A percentile compares a stretch with the other conserved stretches of the same genome.
phyloP scores from a whole-genome alignment of 2,797 vertebrate species.

The Aeoliscus strigatus region DNA sequence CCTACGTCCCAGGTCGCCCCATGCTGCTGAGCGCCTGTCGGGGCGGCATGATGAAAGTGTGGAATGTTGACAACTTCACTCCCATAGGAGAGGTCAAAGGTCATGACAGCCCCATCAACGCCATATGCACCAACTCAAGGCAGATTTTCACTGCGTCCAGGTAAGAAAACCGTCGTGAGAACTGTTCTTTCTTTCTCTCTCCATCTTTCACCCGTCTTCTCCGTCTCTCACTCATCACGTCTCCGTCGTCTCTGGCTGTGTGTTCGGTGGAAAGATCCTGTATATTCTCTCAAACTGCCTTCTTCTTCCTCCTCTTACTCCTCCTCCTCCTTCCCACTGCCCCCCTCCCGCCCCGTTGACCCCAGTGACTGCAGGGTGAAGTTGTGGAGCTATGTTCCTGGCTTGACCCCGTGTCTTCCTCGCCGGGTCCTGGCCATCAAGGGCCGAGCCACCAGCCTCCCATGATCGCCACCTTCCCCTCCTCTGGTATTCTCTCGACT shows the following conservation, averaged over 20 bases:
- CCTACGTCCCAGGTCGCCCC: slow-evolving; percentile 86
- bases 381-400: slow-evolving; percentile 97
- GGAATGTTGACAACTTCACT: slow-evolving; percentile 95
- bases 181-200: not conserved
- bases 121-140: slow-evolving; percentile 91
- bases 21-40: slow-evolving; percentile 94
- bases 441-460: slow-evolving; percentile 96
- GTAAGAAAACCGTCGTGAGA: slow-evolving; percentile 56
- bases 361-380: slow-evolving; percentile 98
- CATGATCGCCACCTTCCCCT: slow-evolving; percentile 77
- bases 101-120: slow-evolving; percentile 95
- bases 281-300: slow-evolving; percentile 17
- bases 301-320: slow-evolving; percentile 26
- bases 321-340: not conserved
- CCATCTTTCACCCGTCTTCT: slow-evolving; percentile 12
- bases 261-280: slow-evolving; percentile 1
- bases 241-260: not conserved
- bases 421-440: slow-evolving; percentile 98
- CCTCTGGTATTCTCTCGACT: slow-evolving; percentile 61
- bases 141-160: slow-evolving; percentile 98
- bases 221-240: slow-evolving; percentile 2
- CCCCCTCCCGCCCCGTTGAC: slow-evolving; percentile 4
- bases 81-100: slow-evolving; percentile 92
- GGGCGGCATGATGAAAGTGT: slow-evolving; percentile 90
- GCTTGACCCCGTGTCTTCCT: slow-evolving; percentile 97